Evolutionary conservation across 2,888 invertebrate species (phyloP).

Genomic region (Sesamia inferens): DNA sequence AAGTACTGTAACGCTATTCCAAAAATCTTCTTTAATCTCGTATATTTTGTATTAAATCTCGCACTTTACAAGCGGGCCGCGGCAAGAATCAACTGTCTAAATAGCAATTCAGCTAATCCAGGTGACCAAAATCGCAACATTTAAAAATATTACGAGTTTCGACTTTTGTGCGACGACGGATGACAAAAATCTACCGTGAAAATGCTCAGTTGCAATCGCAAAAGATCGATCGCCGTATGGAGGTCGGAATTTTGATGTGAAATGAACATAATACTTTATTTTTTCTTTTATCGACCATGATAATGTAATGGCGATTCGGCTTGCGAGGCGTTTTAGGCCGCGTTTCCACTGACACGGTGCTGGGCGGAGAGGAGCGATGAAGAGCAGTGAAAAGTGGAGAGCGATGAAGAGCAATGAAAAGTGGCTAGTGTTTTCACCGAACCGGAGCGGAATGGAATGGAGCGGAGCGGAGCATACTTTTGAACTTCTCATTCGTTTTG

Average conservation of each 20-base stretch:
- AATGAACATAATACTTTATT: neutral
- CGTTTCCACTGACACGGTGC: no score
- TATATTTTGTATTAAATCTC: neutral
- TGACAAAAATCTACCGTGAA: conserved; percentile 21
- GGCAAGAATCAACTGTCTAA: neutral
- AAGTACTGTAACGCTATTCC: neutral
- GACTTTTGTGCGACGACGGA: neutral
- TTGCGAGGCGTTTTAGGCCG: neutral
- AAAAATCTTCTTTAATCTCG: neutral
- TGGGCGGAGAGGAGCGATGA: no score
- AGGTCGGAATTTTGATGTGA: neutral
- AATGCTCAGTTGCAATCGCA: conserved; percentile 49
- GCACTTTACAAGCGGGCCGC: no score
- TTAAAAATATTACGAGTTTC: neutral
- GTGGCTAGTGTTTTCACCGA: no score
- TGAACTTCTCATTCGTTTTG: no score
- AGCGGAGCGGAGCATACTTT: no score
- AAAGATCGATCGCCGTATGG: conserved; percentile 27
- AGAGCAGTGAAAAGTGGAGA: no score
- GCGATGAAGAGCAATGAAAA: no score
- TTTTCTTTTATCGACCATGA: neutral
- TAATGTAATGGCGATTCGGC: neutral
- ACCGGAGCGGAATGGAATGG: no score
- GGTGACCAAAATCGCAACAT: neutral
- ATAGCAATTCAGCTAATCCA: neutral